Percentiles rank a stretch among this genome's conserved stretches.
Conservation (phyloP, 2,888 invertebrate genomes). For the Stenolophus ochropezus region DNA sequence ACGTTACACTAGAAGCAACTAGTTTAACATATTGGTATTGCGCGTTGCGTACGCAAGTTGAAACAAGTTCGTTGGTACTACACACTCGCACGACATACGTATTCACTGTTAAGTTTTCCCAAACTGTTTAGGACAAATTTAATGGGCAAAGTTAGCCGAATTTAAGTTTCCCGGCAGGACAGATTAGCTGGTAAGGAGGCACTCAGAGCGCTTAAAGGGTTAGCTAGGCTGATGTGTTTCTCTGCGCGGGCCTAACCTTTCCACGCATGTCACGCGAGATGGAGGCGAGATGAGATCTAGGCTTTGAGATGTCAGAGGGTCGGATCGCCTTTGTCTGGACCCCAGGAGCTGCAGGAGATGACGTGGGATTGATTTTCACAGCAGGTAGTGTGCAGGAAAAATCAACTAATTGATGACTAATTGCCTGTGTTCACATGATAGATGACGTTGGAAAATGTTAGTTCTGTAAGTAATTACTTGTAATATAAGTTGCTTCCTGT, state of each 20-base stretch:
- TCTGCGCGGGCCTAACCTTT: not conserved
- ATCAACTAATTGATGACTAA: not conserved
- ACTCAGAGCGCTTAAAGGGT: slow-evolving; percentile 16
- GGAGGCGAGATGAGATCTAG: slow-evolving; percentile 14
- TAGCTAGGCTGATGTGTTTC: slow-evolving; percentile 13
- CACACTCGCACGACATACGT: slow-evolving; percentile 13
- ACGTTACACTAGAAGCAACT: not conserved
- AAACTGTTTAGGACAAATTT: slow-evolving; percentile 56
- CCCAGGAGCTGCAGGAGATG: not conserved
- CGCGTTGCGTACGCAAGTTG: not conserved
- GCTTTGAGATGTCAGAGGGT: not conserved
- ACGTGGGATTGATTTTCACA: not conserved
- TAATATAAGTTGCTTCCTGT: too few species aligned
- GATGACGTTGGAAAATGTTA: too few species aligned
- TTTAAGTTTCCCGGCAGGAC: slow-evolving; percentile 55
- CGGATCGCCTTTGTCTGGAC: slow-evolving; percentile 14
- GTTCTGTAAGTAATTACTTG: too few species aligned
- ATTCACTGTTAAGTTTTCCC: slow-evolving; percentile 49
- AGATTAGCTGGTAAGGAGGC: slow-evolving; percentile 53
- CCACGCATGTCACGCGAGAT: slow-evolving; percentile 27
- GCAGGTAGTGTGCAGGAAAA: not conserved
- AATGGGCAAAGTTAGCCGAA: slow-evolving; percentile 54
- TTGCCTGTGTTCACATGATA: not conserved
- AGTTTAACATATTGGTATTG: not conserved
- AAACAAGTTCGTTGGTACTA: not conserved